phyloP scores from a whole-genome alignment of 1,140 invertebrate species.

The Hirudo medicinalis region DNA sequence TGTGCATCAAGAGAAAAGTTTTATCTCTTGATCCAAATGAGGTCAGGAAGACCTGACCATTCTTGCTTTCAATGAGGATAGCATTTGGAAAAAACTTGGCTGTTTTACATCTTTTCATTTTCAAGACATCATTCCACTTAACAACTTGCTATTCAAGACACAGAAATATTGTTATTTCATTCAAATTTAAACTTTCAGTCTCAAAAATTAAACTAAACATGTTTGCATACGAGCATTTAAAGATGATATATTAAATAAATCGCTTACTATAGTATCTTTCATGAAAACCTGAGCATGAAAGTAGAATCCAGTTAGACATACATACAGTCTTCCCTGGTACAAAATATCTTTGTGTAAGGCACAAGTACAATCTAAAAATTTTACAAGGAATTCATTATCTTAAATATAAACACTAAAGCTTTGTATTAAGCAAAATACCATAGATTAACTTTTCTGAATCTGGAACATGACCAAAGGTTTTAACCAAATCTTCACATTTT shows the following conservation, averaged over 20 bases:
- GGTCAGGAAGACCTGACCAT: not conserved
- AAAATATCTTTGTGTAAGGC: slow-evolving; percentile 7
- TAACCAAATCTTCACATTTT: not conserved
- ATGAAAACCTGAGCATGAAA: slow-evolving; percentile 1
- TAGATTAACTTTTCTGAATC: not conserved
- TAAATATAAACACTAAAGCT: not conserved
- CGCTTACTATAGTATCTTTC: slow-evolving; percentile 1
- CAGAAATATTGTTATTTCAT: not conserved
- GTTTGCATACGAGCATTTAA: not conserved
- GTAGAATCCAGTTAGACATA: not conserved
- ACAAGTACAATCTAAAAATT: slow-evolving; percentile 10
- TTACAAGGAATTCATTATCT: not conserved
- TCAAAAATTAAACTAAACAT: not conserved
- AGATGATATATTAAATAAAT: not conserved
- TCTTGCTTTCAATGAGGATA: not conserved
- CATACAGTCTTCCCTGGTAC: not conserved
- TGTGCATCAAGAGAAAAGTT: slow-evolving; percentile 3
- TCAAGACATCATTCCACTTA: slow-evolving; percentile 6
- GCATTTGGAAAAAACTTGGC: slow-evolving; percentile 9
- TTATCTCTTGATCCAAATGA: not conserved
- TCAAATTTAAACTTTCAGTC: not conserved
- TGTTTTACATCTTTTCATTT: slow-evolving; percentile 1
- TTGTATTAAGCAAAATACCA: not conserved
- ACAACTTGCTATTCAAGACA: not conserved
- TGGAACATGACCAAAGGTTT: not conserved